Base-by-base conservation (phyloP, 2,888 invertebrate genomes). In the Proisotoma minuta region DNA sequence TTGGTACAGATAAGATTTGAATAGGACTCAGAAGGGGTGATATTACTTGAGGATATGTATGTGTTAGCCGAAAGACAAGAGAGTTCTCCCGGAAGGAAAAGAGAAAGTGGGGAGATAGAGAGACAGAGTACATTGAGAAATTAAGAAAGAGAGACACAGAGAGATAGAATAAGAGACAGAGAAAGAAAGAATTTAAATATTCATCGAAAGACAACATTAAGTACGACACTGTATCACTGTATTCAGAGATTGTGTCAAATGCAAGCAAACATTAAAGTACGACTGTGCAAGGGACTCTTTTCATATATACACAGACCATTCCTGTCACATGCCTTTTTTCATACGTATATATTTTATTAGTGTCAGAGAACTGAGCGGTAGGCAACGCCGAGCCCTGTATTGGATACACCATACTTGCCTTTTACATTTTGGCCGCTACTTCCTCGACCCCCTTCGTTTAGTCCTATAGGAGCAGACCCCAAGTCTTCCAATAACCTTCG, bases 401-500 rank as follows among this genome's bases (percentile, higher is more conserved):
- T 61, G 57, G 68, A 66, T 62, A 71, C 69, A 66, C 71, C 69
- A 61, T 72, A 74, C 74, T 74, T 74, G 74, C 74, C 74, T 74
- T 74, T 71, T 48, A 73, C 62, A 48, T 61, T 54, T 59, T 63
- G 65, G 34, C 63, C 66, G 56, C 63, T 57, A 51, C 51, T 50
- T 49, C 49, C 57, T 49, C 50, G 39, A 43, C 54, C 61, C 54
- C 60, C 62, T 60, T 65, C 67, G 61, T 59, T 64, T n/a, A 64
- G 68, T 63, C 68, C 68, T 54, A 70, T 70, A 57, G 70, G 70
- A 48, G 66, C 70, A 29, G 70, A 70, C 59, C 79, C 79, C 62
- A 80, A 74, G 73, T 80, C 79, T 74, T 80, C 80, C 50, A 81
- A 75, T 50, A 80, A 75, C 72, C 81, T 81, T 63, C 83, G 75